Percentiles rank a stretch among this genome's conserved stretches.
Conservation (phyloP, 1,140 invertebrate genomes). For the Pogonomyrmex barbatus region DNA sequence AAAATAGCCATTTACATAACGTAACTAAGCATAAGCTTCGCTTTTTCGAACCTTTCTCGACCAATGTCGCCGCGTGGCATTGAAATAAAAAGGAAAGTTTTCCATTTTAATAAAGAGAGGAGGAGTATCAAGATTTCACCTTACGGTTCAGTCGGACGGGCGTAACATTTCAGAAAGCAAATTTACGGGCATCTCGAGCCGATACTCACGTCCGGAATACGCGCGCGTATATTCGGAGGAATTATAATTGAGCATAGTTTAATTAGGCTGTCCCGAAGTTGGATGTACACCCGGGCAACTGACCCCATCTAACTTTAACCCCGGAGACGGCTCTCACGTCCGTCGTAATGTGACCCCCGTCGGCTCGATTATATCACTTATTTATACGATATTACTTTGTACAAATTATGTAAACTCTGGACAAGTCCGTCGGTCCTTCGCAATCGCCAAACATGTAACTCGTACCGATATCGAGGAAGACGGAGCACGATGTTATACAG, state of each 20-base stretch:
- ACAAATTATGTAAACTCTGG: conserved; percentile 47
- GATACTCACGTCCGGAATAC: neutral
- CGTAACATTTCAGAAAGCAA: conserved; percentile 3
- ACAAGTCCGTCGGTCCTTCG: neutral
- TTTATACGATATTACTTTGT: conserved; percentile 53
- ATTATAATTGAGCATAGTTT: conserved; percentile 70
- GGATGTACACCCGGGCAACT: conserved; percentile 58
- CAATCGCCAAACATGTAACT: conserved; percentile 26
- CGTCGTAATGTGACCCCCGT: conserved; percentile 18
- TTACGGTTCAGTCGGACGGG: neutral
- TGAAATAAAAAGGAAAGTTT: neutral
- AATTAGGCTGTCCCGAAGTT: conserved; percentile 67
- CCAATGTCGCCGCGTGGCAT: neutral
- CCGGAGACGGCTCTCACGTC: conserved; percentile 50
- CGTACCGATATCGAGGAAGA: neutral
- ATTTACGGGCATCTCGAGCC: neutral
- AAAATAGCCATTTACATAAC: neutral
- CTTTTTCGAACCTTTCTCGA: neutral
- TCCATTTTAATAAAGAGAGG: neutral
- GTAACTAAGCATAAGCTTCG: neutral
- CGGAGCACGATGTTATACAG: neutral
- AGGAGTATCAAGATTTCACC: neutral
- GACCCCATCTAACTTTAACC: conserved; percentile 71
- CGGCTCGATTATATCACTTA: conserved; percentile 51
- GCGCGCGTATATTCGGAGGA: neutral